phyloP scores from a whole-genome alignment of 1,140 invertebrate genomes.

The Drosophila quadrilineata region DNA sequence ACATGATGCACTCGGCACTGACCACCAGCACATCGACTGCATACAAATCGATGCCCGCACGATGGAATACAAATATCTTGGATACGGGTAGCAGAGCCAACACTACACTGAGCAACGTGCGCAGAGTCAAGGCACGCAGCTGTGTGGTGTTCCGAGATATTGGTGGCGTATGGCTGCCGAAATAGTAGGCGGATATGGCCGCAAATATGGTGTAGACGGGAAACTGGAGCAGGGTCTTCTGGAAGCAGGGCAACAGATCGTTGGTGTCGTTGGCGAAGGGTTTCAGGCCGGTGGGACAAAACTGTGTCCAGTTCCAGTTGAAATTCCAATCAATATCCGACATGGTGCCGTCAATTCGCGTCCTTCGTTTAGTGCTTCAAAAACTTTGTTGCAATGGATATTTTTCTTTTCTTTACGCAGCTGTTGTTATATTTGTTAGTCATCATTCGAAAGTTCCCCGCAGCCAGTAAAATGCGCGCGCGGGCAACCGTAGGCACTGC shows the following conservation, averaged over 20 bases:
- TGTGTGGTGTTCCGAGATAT: slow-evolving; percentile 84
- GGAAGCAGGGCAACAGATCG: slow-evolving; percentile 91
- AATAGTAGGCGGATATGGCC: slow-evolving; percentile 88
- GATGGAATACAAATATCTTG: slow-evolving; percentile 84
- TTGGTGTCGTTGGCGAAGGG: slow-evolving; percentile 85
- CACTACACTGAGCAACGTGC: slow-evolving; percentile 84
- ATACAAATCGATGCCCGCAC: slow-evolving; percentile 81
- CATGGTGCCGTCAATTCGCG: slow-evolving; percentile 10
- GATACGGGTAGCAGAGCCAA: slow-evolving; percentile 86
- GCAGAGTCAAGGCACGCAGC: slow-evolving; percentile 84
- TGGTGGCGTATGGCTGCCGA: slow-evolving; percentile 85
- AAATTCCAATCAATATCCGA: slow-evolving; percentile 54
- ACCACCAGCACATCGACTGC: slow-evolving; percentile 87
- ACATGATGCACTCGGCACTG: slow-evolving; percentile 87
- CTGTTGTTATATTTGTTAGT: slow-evolving; percentile 32
- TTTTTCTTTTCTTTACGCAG: slow-evolving; percentile 27
- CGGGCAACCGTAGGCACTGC: neutral
- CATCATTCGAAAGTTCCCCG: slow-evolving; percentile 21
- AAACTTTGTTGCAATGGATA: neutral
- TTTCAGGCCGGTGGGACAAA: slow-evolving; percentile 86
- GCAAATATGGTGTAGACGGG: slow-evolving; percentile 87
- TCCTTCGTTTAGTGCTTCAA: neutral
- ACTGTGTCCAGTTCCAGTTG: slow-evolving; percentile 87
- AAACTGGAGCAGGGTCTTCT: slow-evolving; percentile 88
- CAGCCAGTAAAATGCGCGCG: slow-evolving; percentile 4